Conservation (phyloP, 2,888 invertebrate species). For the Drosophila greeni region DNA sequence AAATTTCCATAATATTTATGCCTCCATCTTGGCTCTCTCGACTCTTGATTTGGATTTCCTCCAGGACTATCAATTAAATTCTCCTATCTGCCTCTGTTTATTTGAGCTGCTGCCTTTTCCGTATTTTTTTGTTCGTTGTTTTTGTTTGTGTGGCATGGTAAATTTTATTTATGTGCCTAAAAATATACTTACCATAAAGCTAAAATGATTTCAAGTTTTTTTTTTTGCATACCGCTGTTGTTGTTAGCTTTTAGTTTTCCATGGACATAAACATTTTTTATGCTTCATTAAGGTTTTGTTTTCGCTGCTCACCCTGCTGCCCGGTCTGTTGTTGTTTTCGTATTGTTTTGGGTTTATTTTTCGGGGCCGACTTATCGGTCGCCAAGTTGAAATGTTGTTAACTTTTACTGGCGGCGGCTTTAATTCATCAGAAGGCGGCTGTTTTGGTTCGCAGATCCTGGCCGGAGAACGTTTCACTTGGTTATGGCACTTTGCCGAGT, state of each 20-base stretch:
- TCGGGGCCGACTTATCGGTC: conserved; percentile 34
- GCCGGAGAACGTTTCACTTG: conserved; percentile 37
- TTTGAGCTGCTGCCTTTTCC: conserved; percentile 1
- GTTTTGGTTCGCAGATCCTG: conserved; percentile 12
- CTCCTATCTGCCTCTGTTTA: conserved; percentile 40
- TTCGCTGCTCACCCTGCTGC: conserved; percentile 11
- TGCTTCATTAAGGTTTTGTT: conserved; percentile 44
- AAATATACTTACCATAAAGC: conserved; percentile 27
- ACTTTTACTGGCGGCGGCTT: conserved; percentile 67
- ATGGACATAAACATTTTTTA: conserved; percentile 48
- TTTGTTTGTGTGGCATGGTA: conserved; percentile 16
- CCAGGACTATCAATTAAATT: conserved; percentile 50
- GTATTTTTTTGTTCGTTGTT: conserved; percentile 2
- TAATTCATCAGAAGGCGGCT: conserved; percentile 63
- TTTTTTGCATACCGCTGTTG: conserved; percentile 38
- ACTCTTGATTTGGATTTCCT: conserved; percentile 25
- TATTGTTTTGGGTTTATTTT: conserved; percentile 9
- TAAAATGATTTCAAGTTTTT: conserved; percentile 45
- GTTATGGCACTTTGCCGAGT: conserved; percentile 68
- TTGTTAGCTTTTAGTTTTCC: conserved; percentile 45
- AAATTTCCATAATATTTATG: conserved; percentile 1
- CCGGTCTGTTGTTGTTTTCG: conserved; percentile 12
- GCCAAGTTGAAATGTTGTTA: conserved; percentile 48
- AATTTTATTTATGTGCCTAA: conserved; percentile 60
- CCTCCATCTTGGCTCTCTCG: background rate